A percentile compares a stretch with the other conserved stretches of the same genome.
Evolutionary conservation across 1,140 invertebrate species (phyloP).

Genomic region (Teleopsis dalmanni): DNA sequence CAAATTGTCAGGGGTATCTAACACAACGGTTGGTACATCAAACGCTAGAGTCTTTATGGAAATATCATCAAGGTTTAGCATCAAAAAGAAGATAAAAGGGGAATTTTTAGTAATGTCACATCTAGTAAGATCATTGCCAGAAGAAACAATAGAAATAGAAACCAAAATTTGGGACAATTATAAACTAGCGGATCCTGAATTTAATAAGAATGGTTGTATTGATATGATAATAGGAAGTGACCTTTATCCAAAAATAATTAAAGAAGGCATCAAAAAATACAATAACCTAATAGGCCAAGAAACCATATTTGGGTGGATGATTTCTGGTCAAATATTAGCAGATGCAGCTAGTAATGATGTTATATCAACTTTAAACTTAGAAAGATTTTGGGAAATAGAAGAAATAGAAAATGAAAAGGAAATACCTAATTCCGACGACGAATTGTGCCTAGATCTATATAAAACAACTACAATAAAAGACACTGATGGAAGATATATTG

Average conservation of each 20-base stretch:
- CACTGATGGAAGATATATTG: neutral
- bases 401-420: neutral
- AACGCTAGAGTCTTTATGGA: neutral
- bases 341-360: neutral
- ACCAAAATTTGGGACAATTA: conserved; percentile 1
- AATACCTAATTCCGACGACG: neutral
- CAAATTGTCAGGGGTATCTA: neutral
- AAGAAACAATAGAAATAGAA: neutral
- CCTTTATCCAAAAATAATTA: neutral
- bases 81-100: neutral
- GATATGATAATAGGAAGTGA: conserved; percentile 3
- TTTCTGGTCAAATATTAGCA: neutral
- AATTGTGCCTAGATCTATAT: neutral
- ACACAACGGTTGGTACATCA: neutral
- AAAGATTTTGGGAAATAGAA: conserved; percentile 6
- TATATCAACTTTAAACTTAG: neutral
- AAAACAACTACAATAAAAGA: conserved; percentile 1
- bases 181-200: conserved; percentile 2
- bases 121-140: neutral
- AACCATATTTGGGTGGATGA: neutral
- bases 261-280: neutral
- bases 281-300: neutral
- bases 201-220: conserved; percentile 2
- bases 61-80: neutral
- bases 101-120: conserved; percentile 1